These are phyloP conservation scores for Galeruca laticollis DNA, from an alignment of 2,888 invertebrate genomes.

Conservation along the genomic window DNA sequence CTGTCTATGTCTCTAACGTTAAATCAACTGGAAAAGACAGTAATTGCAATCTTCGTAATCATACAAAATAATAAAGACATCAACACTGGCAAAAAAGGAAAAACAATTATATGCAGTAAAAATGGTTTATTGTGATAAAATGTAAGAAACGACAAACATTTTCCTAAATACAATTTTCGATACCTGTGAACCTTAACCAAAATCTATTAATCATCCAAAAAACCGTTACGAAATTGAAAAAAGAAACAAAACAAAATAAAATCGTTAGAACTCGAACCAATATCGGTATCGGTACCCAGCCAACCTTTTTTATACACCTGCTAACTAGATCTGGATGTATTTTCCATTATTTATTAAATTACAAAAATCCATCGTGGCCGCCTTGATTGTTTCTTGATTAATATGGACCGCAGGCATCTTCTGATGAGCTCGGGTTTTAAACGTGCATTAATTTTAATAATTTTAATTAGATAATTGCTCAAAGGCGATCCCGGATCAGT, in stretches of 20 bases:
- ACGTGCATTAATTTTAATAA: conserved; percentile 63
- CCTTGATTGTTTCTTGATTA: conserved; percentile 66
- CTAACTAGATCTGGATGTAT: conserved; percentile 65
- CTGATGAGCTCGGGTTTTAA: conserved; percentile 66
- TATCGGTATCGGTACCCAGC: conserved; percentile 47
- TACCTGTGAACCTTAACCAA: conserved; percentile 2
- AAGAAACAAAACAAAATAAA: background rate
- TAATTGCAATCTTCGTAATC: too few relatives aligned
- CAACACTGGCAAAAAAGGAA: too few relatives aligned
- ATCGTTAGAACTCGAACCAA: conserved; percentile 19
- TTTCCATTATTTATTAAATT: conserved; percentile 68
- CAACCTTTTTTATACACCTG: conserved; percentile 65
- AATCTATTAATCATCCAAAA: conserved; percentile 22
- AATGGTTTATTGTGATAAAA: too few relatives aligned
- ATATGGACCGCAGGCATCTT: conserved; percentile 63
- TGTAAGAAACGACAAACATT: background rate
- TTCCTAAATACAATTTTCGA: background rate
- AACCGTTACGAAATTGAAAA: conserved; percentile 23
- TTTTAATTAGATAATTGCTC: conserved; percentile 62
- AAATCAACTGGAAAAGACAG: too few relatives aligned
- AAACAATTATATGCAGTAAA: too few relatives aligned
- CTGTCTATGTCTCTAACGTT: too few relatives aligned
- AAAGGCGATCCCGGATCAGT: conserved; percentile 60
- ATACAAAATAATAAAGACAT: too few relatives aligned
- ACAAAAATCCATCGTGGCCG: conserved; percentile 65